Base-by-base conservation (phyloP, 2,888 invertebrate genomes). In the Campoplex nolae region DNA sequence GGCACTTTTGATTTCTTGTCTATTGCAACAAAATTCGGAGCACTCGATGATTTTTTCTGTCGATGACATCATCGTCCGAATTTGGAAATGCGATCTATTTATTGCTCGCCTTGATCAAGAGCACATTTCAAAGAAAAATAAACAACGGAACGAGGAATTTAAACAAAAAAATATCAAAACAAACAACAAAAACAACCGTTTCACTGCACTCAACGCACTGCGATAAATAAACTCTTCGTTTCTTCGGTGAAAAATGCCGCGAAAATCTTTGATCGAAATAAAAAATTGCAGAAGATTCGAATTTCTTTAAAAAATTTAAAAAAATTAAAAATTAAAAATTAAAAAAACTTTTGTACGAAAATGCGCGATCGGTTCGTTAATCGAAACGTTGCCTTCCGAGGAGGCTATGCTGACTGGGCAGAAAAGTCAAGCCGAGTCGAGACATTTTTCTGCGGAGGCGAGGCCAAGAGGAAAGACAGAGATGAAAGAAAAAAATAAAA, bases 381-480 rank as follows among this genome's bases (percentile, higher is more conserved):
- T 35, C 32, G 8, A 56, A 56, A 56, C 67, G 23, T 77, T 54
- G 65, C 76, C n/a, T 48, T 80, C 56, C 76, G 80, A 76, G 68
- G 45, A 76, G 68, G 74, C 65, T 67, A 78, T 35, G 62, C 51
- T 79, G 86, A 86, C 80, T 83, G 86, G 75, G 75, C 48, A 80
- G 80, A 62, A 62, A 62, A 62, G 62, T 51, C 73, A 48, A 67
- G 28, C 32, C 51, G 75, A 68, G 51, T 70, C 56, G 32, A 58
- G 80, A 78, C 67, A 68, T 54, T 45, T 74, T 58, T 45, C 38
- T 83, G 76, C 51, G 58, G 54, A 73, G 73, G 76, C 54, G 51
- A 54, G 38, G n/a, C 35, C 3, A 56, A 23, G 32, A 23, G 38
- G 56, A 73, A 65, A 78, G 48, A 67, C 54, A 78, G 4, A n/a